Conservation (phyloP, 1,140 invertebrate species). For the Cyclargus thomasi region DNA sequence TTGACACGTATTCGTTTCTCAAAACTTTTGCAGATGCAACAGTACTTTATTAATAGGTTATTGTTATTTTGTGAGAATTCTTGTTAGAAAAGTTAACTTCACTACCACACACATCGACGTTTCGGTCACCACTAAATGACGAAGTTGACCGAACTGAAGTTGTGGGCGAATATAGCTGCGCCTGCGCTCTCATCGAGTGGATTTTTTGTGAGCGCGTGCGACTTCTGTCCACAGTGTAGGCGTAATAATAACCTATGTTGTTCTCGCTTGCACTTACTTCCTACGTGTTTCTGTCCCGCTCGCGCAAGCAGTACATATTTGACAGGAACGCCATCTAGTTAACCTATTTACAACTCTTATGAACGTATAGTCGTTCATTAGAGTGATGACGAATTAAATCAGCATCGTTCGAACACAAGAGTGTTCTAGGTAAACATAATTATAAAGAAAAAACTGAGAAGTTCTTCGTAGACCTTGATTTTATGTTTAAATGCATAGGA, state of each 20-base stretch:
- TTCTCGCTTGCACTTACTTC: conserved; percentile 41
- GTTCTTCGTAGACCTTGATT: conserved; percentile 12
- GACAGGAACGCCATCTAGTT: conserved; percentile 59
- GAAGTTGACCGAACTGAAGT: conserved; percentile 73
- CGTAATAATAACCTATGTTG: conserved; percentile 59
- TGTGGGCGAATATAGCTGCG: conserved; percentile 72
- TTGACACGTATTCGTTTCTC: conserved; percentile 63
- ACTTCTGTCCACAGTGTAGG: conserved; percentile 63
- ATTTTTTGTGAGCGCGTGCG: conserved; percentile 72
- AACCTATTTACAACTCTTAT: conserved; percentile 48
- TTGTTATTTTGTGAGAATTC: conserved; percentile 69
- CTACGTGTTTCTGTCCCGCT: conserved; percentile 30
- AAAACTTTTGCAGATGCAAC: conserved; percentile 58
- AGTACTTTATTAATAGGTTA: conserved; percentile 71
- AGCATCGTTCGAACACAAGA: conserved; percentile 9
- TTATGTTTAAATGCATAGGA: not conserved
- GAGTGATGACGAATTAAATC: conserved; percentile 30
- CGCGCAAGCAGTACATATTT: conserved; percentile 33
- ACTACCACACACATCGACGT: conserved; percentile 73
- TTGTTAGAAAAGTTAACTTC: conserved; percentile 75
- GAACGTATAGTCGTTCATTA: conserved; percentile 37
- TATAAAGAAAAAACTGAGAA: conserved; percentile 6
- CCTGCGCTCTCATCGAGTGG: conserved; percentile 65
- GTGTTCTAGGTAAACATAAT: conserved; percentile 15
- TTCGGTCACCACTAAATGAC: conserved; percentile 74